phyloP scores from a whole-genome alignment of 2,113 vertebrate genomes.

The Cromileptes altivelis region DNA sequence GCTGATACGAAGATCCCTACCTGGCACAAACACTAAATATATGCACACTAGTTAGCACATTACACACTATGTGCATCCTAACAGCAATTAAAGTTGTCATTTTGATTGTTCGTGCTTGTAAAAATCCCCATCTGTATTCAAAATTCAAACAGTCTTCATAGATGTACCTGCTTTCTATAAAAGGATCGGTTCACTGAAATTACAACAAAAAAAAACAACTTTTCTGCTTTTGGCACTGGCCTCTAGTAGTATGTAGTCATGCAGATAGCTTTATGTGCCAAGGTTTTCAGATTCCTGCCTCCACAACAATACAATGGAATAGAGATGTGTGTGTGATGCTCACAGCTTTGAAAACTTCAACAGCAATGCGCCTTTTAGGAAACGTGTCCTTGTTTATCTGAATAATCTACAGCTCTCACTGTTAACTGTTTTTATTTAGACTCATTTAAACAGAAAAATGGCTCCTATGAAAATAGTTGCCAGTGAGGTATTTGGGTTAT shows the following conservation, averaged over 20 bases:
- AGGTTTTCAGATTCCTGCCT: neutral
- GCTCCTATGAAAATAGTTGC: neutral
- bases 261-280: neutral
- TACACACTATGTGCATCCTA: neutral
- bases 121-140: neutral
- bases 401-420: conserved; percentile 5
- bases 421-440: conserved; percentile 3
- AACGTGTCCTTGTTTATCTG: neutral
- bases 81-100: neutral
- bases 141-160: neutral
- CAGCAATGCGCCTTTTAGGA: neutral
- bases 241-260: neutral
- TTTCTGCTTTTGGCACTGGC: neutral
- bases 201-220: neutral
- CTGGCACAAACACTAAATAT: conserved; percentile 1
- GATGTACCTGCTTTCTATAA: conserved; percentile 13
- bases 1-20: conserved; percentile 6
- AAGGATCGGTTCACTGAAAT: neutral
- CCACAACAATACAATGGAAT: neutral
- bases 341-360: neutral
- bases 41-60: neutral
- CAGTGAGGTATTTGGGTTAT: neutral
- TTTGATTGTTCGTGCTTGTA: conserved; percentile 8
- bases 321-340: neutral
- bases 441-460: neutral